A percentile compares a stretch with the other conserved stretches of the same genome.
Conservation (phyloP, 1,140 invertebrate species). For the Artemia franciscana region DNA sequence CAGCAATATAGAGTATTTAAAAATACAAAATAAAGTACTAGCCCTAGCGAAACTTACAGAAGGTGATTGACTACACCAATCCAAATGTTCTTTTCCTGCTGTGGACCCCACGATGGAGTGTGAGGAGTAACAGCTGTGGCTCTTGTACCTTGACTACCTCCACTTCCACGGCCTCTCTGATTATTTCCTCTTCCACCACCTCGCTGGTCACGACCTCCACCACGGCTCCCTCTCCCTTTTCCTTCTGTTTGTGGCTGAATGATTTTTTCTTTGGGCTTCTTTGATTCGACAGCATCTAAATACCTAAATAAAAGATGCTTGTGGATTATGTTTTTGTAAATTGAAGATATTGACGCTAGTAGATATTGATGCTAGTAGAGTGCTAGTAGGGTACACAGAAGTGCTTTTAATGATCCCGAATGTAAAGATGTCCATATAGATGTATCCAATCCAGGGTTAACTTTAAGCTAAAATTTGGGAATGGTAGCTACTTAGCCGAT, state of each 20-base stretch:
- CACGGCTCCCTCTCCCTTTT: not conserved
- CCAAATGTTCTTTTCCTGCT: conserved; percentile 64
- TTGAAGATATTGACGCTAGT: too few relatives aligned
- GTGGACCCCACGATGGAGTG: conserved; percentile 7
- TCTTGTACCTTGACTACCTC: conserved; percentile 14
- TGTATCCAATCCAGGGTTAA: too few relatives aligned
- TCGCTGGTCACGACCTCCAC: conserved; percentile 11
- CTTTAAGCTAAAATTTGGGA: too few relatives aligned
- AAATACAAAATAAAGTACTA: too few relatives aligned
- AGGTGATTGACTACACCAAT: conserved; percentile 56
- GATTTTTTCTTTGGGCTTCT: conserved; percentile 24
- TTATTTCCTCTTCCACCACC: not conserved
- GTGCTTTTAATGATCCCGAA: too few relatives aligned
- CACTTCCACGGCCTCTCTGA: conserved; percentile 1
- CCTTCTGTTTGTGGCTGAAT: conserved; percentile 8
- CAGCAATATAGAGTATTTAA: too few relatives aligned
- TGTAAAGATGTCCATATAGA: too few relatives aligned
- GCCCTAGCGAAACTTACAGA: too few relatives aligned
- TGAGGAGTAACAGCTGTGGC: conserved; percentile 4
- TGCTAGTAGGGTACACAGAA: too few relatives aligned
- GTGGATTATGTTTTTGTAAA: too few relatives aligned
- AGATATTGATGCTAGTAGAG: too few relatives aligned
- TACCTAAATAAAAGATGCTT: conserved; percentile 16
- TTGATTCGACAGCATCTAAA: conserved; percentile 38
- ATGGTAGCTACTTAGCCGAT: too few relatives aligned